Evolutionary conservation across 92 coral and sea anemone genomes (phyloP), one percentile per base, ranked within the genome.

Genomic region (Hydrozoanthus gracilis): DNA sequence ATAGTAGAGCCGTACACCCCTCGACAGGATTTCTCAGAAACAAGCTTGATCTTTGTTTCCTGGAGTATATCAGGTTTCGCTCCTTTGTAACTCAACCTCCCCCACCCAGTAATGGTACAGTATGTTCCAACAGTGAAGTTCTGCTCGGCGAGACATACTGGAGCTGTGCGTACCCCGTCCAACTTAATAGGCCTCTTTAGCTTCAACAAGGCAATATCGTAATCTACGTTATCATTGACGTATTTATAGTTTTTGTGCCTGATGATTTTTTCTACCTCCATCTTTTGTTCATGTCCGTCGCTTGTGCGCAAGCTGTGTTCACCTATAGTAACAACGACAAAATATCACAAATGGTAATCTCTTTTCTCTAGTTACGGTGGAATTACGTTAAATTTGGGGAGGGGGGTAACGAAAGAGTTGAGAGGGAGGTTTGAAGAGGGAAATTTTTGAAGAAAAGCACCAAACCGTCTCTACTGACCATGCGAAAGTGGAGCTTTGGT

Each of bases 71-170:
- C 79, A 51, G 87, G 80, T 8, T 44, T 70, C 4, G 8, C 0
- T 70, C 87, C 87, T 71, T 44, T 71, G 39, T 52, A 71, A 10
- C 58, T 20, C 12, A 83, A 11, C 17, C 54, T 72, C 44, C 87
- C 87, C 87, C 87, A 83, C 4, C 87, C 87, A 0, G 87, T n/a
- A 71, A 83, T 83, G 16, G 80, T 83, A 17, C 87, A 83, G 15
- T 62, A 7, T 11, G 66, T 52, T 13, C 87, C 87, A 71, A 44
- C 87, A 20, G 73, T 66, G 85, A 80, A 80, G 47, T 65, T 80
- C 17, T 44, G 49, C 47, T 80, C 85, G 4, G 69, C 18, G 18
- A 80, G 16, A 18, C 85, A 80, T 3, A 62, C 85, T 5, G 85
- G 85, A 6, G 85, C 85, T 12, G 60, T 18, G 6, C 85, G 61